A percentile compares a stretch with the other conserved stretches of the same genome.
Evolutionary conservation across 2,113 vertebrate species (phyloP).

Genomic region (Trogon melanurus): DNA sequence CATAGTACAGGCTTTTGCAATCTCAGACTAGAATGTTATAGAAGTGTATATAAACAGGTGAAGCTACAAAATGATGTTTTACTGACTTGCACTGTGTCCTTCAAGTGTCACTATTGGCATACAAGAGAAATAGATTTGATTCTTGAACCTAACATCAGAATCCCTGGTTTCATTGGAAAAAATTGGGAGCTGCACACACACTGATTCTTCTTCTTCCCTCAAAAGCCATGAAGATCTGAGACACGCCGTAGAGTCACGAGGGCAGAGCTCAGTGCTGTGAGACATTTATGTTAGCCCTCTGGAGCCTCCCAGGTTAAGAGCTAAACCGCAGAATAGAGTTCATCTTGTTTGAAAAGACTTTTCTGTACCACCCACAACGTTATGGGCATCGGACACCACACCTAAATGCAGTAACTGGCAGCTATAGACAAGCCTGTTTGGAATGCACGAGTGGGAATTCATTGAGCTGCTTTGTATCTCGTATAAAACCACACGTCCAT

Average conservation of each 20-base stretch:
- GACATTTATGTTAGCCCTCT: not conserved
- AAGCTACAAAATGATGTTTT: not conserved
- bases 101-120: not conserved
- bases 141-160: not conserved
- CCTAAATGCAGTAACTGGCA: not conserved
- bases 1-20: not conserved
- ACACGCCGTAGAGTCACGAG: not conserved
- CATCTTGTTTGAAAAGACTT: not conserved
- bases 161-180: not conserved
- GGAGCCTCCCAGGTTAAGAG: not conserved
- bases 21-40: not conserved
- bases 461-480: not conserved
- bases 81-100: rapidly evolving
- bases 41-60: not conserved
- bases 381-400: rapidly evolving
- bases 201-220: not conserved
- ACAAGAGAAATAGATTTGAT: not conserved
- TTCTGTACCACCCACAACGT: not conserved
- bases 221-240: not conserved
- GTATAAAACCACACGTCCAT: not conserved
- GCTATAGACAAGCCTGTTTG: not conserved
- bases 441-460: not conserved
- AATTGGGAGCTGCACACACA: not conserved
- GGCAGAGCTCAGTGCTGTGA: not conserved
- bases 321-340: not conserved